Evolutionary conservation across 2,888 invertebrate genomes (phyloP).

Genomic region (Pseudococcus viburni): DNA sequence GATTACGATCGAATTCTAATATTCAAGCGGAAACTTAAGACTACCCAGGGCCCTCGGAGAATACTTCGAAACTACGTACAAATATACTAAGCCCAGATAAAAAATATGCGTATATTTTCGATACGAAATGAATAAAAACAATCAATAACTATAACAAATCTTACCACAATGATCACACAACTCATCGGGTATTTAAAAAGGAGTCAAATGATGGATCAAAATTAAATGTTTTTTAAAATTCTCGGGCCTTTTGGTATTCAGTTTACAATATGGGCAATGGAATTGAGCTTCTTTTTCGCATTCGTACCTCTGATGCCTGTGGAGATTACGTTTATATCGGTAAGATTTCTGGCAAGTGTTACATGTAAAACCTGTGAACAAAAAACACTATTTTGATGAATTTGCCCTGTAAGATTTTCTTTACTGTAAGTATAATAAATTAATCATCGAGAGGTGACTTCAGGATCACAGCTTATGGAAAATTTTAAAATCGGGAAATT

Average conservation of each 20-base stretch:
- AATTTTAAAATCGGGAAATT: too few species aligned
- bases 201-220: slow-evolving; percentile 3
- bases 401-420: neutral
- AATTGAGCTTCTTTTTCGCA: slow-evolving; percentile 70
- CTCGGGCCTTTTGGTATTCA: slow-evolving; percentile 64
- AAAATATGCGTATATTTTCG: neutral
- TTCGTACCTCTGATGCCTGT: slow-evolving; percentile 69
- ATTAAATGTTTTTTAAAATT: slow-evolving; percentile 65
- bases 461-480: too few species aligned
- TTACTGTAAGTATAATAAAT: too few species aligned
- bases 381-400: neutral
- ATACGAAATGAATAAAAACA: neutral
- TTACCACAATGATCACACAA: neutral
- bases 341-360: slow-evolving; percentile 64
- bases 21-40: neutral
- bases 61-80: neutral
- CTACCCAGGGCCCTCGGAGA: neutral
- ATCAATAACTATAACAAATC: neutral
- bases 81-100: neutral
- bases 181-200: neutral
- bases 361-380: slow-evolving; percentile 32
- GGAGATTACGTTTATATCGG: slow-evolving; percentile 68
- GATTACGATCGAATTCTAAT: neutral
- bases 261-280: slow-evolving; percentile 71
- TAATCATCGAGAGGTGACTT: too few species aligned